Evolutionary conservation across 2,113 vertebrate genomes (phyloP).

Genomic region (Xiphophorus couchianus): DNA sequence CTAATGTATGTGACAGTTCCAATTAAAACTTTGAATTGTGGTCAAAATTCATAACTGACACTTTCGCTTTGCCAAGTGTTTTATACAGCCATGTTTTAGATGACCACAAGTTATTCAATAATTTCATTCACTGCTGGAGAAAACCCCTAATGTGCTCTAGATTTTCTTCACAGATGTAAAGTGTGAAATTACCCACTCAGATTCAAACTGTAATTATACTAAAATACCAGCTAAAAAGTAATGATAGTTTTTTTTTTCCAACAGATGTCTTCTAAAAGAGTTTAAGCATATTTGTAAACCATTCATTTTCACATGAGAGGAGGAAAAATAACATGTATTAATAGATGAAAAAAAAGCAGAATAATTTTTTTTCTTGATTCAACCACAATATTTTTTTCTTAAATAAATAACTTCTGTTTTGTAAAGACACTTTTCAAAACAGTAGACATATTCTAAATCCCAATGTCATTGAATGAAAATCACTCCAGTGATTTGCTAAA

Average conservation of each 20-base stretch:
- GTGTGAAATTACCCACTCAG: slow-evolving; percentile 47
- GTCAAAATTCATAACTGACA: slow-evolving; percentile 52
- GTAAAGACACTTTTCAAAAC: slow-evolving; percentile 99
- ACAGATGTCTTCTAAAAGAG: slow-evolving; percentile 57
- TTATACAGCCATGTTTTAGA: slow-evolving; percentile 62
- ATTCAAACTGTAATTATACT: slow-evolving; percentile 34
- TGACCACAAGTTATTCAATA: slow-evolving; percentile 63
- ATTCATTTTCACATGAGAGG: slow-evolving; percentile 49
- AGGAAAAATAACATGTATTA: slow-evolving; percentile 76
- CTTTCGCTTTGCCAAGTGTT: slow-evolving; percentile 49
- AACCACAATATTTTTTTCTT: slow-evolving; percentile 95
- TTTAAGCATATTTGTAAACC: slow-evolving; percentile 79
- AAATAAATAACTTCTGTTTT: slow-evolving; percentile 99
- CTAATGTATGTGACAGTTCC: slow-evolving; percentile 51
- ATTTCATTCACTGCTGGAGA: slow-evolving; percentile 56
- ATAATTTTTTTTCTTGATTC: slow-evolving; percentile 93
- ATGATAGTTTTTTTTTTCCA: slow-evolving; percentile 34
- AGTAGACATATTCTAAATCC: slow-evolving; percentile 96
- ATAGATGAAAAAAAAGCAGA: slow-evolving; percentile 91
- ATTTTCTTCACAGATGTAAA: slow-evolving; percentile 50
- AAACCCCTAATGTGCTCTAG: slow-evolving; percentile 58
- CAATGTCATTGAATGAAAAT: slow-evolving; percentile 91
- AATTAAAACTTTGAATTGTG: slow-evolving; percentile 56
- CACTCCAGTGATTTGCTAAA: slow-evolving; percentile 74
- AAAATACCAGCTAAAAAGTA: slow-evolving; percentile 33